A percentile compares a stretch with the other conserved stretches of the same genome.
Conservation (phyloP, 2,113 vertebrate genomes). For the Chascanopsetta lugubris region DNA sequence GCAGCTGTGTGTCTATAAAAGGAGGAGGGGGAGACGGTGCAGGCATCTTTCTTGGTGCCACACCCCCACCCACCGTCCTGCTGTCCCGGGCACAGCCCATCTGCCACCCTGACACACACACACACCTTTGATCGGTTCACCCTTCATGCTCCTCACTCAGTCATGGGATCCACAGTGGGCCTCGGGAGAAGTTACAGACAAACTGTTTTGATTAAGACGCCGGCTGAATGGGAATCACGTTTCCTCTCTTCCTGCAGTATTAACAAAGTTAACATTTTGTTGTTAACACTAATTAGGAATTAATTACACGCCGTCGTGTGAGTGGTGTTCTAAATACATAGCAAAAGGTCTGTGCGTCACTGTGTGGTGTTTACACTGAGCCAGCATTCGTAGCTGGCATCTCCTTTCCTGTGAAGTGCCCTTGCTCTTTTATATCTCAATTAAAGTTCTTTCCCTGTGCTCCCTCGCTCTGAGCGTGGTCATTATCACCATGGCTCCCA, state of each 20-base stretch:
- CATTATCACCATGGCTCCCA: constrained; percentile 78
- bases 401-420: constrained; percentile 64
- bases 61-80: constrained; percentile 27
- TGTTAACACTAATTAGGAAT: constrained; percentile 43
- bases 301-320: constrained; percentile 43
- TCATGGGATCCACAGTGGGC: constrained; percentile 18
- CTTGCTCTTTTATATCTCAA: constrained; percentile 77
- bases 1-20: constrained; percentile 3
- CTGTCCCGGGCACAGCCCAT: constrained; percentile 27
- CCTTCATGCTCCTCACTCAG: constrained; percentile 6
- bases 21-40: constrained; percentile 14
- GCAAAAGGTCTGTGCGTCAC: constrained; percentile 34
- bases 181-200: constrained; percentile 1
- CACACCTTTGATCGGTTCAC: constrained; percentile 18
- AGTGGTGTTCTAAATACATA: constrained; percentile 51
- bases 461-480: constrained; percentile 61
- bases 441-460: constrained; percentile 75
- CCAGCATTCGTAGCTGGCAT: constrained; percentile 64
- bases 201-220: constrained; percentile 32
- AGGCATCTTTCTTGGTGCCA: constrained; percentile 28
- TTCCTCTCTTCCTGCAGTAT: constrained; percentile 24
- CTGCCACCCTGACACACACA: constrained; percentile 27
- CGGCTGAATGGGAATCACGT: constrained; percentile 39
- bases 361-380: constrained; percentile 64
- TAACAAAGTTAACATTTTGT: constrained; percentile 37